Evolutionary conservation across 2,888 invertebrate species (phyloP).

Genomic region (Trichogramma dendrolimi): DNA sequence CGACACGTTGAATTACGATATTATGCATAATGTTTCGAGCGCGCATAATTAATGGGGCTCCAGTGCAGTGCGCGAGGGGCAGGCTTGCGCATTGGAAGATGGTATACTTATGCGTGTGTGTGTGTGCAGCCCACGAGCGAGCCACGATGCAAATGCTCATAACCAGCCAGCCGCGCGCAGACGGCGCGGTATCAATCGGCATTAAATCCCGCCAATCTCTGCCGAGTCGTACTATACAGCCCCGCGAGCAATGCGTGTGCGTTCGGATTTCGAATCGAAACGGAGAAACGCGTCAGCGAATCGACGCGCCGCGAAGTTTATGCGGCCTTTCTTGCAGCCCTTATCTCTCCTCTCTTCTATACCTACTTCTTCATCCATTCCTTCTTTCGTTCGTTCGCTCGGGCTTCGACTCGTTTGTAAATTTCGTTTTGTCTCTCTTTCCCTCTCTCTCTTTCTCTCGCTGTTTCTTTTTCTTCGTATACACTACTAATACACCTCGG

Average conservation of each 20-base stretch:
- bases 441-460: neutral
- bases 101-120: too few relatives aligned
- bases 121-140: neutral
- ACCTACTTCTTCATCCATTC: neutral
- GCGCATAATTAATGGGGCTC: too few relatives aligned
- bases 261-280: neutral
- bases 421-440: neutral
- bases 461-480: conserved; percentile 15
- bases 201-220: conserved; percentile 7
- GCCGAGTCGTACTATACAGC: neutral
- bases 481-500: too few relatives aligned
- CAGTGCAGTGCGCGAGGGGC: too few relatives aligned
- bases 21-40: too few relatives aligned
- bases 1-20: too few relatives aligned
- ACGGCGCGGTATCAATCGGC: neutral
- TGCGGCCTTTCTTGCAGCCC: conserved; percentile 12
- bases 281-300: conserved; percentile 9
- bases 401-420: too few relatives aligned
- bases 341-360: conserved; percentile 15
- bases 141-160: neutral
- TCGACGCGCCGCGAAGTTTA: conserved; percentile 4
- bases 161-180: neutral
- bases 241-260: too few relatives aligned
- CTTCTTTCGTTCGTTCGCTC: conserved; percentile 14
- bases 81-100: too few relatives aligned